phyloP scores from a whole-genome alignment of 2,113 vertebrate genomes.

The Psephotus haematonotus region DNA sequence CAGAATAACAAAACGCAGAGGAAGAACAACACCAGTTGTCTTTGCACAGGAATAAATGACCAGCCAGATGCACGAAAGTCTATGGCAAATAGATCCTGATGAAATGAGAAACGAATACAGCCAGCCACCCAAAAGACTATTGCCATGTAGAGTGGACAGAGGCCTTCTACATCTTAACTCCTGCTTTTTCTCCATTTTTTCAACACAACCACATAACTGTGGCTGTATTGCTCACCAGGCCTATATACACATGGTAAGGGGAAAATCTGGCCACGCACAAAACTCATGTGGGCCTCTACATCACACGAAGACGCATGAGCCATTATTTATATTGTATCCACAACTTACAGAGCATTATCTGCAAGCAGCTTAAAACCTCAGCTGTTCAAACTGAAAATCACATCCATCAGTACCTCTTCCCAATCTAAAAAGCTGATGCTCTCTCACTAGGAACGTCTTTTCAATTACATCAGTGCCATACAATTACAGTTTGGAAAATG shows the following conservation, averaged over 20 bases:
- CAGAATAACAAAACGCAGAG: background rate
- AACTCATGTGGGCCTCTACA: rapidly evolving
- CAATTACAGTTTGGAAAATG: background rate
- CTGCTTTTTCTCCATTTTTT: background rate
- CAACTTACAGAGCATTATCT: background rate
- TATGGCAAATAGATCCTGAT: rapidly evolving
- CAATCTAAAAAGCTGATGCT: background rate
- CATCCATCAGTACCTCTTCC: background rate
- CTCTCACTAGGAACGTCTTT: background rate
- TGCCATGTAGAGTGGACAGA: rapidly evolving
- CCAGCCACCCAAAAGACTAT: background rate
- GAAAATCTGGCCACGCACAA: background rate
- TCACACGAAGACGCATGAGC: rapidly evolving
- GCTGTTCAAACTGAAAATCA: background rate
- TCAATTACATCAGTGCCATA: background rate
- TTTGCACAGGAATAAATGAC: background rate
- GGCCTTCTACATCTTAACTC: background rate
- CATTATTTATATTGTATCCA: background rate
- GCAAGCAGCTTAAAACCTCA: background rate
- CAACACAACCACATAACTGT: background rate
- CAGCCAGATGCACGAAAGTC: background rate
- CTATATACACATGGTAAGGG: rapidly evolving
- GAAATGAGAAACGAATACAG: background rate
- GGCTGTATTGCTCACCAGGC: background rate
- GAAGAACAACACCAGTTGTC: background rate